Evolutionary conservation across 2,888 invertebrate species (phyloP).

Genomic region (Emmelina monodactyla): DNA sequence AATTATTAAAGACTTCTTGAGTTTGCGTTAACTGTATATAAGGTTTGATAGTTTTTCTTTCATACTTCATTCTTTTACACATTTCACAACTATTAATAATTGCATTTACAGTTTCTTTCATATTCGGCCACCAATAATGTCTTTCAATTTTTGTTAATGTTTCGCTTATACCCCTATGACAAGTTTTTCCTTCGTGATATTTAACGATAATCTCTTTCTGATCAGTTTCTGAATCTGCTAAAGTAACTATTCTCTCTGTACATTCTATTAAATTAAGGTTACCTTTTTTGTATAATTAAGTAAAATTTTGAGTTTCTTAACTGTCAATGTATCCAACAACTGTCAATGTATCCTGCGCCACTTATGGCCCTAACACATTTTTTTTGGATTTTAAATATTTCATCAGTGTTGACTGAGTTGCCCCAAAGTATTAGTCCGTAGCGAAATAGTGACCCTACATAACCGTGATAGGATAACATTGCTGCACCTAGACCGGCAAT

Average conservation of each 20-base stretch:
- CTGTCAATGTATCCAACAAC: too few relatives aligned
- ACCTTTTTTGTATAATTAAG: too few relatives aligned
- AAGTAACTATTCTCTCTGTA: too few relatives aligned
- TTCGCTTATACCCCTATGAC: neutral
- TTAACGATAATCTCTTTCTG: too few relatives aligned
- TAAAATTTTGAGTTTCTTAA: too few relatives aligned
- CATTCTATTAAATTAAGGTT: too few relatives aligned
- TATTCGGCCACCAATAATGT: neutral
- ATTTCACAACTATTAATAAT: neutral
- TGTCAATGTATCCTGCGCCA: neutral
- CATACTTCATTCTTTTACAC: conserved; percentile 1
- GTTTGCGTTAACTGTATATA: neutral
- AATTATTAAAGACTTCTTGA: conserved; percentile 1
- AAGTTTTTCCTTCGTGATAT: neutral
- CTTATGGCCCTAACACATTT: neutral
- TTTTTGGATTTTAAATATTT: conserved; percentile 1
- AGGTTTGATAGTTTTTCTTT: neutral
- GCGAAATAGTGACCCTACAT: neutral
- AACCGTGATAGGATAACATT: neutral
- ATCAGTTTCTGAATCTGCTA: too few relatives aligned
- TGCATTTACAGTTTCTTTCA: neutral
- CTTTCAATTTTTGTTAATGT: neutral
- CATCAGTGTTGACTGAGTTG: neutral
- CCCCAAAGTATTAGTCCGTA: neutral
- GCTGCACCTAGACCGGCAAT: neutral